Conservation (phyloP, 2,113 vertebrate genomes). For the Todiramphus saurophagus region DNA sequence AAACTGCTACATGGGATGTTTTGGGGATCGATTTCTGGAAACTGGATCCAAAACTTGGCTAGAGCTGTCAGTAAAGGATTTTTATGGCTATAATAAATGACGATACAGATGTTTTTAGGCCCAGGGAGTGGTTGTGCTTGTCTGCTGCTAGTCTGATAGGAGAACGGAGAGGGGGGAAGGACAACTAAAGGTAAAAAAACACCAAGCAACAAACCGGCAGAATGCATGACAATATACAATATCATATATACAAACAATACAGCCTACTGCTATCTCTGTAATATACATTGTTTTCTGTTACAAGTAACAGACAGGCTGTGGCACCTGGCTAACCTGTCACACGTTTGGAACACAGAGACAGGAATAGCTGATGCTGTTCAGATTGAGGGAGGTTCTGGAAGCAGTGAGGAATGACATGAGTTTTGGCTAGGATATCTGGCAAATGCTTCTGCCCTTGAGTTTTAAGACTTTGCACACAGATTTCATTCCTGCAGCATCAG, state of each 20-base stretch:
- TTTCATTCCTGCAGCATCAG: background rate
- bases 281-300: background rate
- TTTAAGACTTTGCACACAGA: conserved; percentile 22
- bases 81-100: background rate
- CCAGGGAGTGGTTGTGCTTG: background rate
- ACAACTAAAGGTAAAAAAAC: background rate
- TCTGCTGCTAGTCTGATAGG: background rate
- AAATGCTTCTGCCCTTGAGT: conserved; percentile 21
- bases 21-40: background rate
- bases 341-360: background rate
- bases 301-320: background rate
- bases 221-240: background rate
- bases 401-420: background rate
- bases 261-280: background rate
- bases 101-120: background rate
- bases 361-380: background rate
- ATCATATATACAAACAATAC: background rate
- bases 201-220: background rate
- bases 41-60: background rate
- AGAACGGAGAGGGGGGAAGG: background rate
- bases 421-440: conserved; percentile 44
- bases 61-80: background rate
- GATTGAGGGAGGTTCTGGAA: conserved; percentile 11
- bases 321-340: background rate
- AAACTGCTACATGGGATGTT: background rate